Evolutionary conservation across 2,888 invertebrate species (phyloP).

Genomic region (Cordylochernes scorpioides): DNA sequence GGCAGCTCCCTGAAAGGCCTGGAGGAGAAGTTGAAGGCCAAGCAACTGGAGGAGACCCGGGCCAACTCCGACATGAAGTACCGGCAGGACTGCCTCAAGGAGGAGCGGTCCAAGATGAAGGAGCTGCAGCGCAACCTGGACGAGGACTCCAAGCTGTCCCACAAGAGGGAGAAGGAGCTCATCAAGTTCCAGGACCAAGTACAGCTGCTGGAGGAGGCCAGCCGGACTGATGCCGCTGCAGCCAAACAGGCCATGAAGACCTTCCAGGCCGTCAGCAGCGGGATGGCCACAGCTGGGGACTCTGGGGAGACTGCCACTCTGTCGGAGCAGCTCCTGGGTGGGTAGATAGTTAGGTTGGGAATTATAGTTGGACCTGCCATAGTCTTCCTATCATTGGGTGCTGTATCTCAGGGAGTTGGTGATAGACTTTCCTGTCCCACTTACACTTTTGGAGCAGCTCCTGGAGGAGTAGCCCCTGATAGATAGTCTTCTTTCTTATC

Average conservation of each 20-base stretch:
- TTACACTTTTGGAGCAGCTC: too few relatives aligned
- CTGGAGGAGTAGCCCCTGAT: too few relatives aligned
- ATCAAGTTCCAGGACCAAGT: slow-evolving; percentile 29
- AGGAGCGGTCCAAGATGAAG: slow-evolving; percentile 38
- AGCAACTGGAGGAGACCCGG: slow-evolving; percentile 39
- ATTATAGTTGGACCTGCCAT: too few relatives aligned
- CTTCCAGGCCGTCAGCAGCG: slow-evolving; percentile 57
- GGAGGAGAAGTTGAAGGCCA: slow-evolving; percentile 34
- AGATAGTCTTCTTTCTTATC: too few relatives aligned
- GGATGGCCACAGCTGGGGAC: slow-evolving; percentile 45
- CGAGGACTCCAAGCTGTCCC: slow-evolving; percentile 22
- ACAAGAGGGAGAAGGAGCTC: slow-evolving; percentile 32
- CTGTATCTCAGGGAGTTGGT: too few relatives aligned
- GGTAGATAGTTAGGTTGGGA: too few relatives aligned
- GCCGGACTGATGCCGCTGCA: slow-evolving; percentile 36
- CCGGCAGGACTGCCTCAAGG: slow-evolving; percentile 35
- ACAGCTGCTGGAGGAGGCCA: slow-evolving; percentile 37
- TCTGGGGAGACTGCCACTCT: slow-evolving; percentile 50
- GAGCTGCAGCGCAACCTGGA: slow-evolving; percentile 36
- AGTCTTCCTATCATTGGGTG: too few relatives aligned
- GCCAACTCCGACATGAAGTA: slow-evolving; percentile 34
- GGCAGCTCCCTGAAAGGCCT: slow-evolving; percentile 35
- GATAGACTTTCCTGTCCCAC: too few relatives aligned
- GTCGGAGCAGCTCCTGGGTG: slow-evolving; percentile 63
- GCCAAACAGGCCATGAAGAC: slow-evolving; percentile 43